Evolutionary conservation across 2,113 vertebrate species (phyloP).

Genomic region (Tylochromis polylepis): DNA sequence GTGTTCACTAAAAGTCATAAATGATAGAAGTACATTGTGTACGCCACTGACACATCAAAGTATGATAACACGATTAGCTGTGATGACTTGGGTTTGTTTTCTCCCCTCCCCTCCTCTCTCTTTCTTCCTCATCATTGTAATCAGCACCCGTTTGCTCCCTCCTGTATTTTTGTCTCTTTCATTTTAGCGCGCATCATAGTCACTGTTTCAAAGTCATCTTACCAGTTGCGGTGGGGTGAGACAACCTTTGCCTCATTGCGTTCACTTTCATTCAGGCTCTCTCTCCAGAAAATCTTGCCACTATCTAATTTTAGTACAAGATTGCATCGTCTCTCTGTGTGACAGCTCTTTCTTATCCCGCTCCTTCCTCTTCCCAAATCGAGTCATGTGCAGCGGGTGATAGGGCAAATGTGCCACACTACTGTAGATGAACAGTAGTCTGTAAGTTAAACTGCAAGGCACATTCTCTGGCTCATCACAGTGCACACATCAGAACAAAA

Average conservation of each 20-base stretch:
- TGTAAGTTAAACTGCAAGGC: conserved; percentile 68
- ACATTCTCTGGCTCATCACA: conserved; percentile 59
- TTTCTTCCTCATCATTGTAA: conserved; percentile 54
- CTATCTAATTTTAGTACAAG: conserved; percentile 55
- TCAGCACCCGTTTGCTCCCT: conserved; percentile 41
- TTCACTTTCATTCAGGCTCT: conserved; percentile 46
- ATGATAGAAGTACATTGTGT: conserved; percentile 86
- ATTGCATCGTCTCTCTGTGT: conserved; percentile 11
- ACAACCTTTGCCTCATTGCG: conserved; percentile 36
- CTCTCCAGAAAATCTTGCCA: conserved; percentile 28
- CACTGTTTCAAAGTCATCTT: conserved; percentile 59
- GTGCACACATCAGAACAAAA: conserved; percentile 62
- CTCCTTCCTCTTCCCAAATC: conserved; percentile 30
- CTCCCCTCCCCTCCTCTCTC: conserved; percentile 9
- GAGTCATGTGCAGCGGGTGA: conserved; percentile 43
- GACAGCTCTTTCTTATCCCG: conserved; percentile 57
- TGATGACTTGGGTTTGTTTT: conserved; percentile 82
- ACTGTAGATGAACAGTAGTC: conserved; percentile 46
- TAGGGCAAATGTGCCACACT: conserved; percentile 53
- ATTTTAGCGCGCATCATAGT: conserved; percentile 42
- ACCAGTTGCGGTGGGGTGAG: conserved; percentile 33
- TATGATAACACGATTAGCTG: conserved; percentile 84
- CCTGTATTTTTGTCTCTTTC: conserved; percentile 52
- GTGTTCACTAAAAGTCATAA: conserved; percentile 89
- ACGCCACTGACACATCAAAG: conserved; percentile 89